Base-by-base conservation (phyloP, 2,888 invertebrate species). In the Chrysotoxum bicinctum region DNA sequence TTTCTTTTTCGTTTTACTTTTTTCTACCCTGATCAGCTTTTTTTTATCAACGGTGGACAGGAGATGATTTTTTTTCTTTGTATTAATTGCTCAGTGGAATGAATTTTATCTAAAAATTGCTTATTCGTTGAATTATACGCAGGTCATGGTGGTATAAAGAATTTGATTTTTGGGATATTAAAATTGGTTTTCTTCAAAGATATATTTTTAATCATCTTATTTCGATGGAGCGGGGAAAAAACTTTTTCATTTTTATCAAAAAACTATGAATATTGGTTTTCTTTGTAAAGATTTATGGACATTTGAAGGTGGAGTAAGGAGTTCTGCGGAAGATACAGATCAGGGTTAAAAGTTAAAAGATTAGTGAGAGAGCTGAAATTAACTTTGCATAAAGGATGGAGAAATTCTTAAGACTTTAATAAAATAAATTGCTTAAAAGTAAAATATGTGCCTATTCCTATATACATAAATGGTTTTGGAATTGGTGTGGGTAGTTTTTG, bases 31-130 rank as follows among this genome's bases (percentile, higher is more conserved):
- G 62, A 52, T 50, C 66, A 66, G 32, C 5, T 66, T 48, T 62
- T 40, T 37, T 35, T 30, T 37, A 48, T 48, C 23, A 50, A 26
- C 14, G 9, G 26, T 37, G 30, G 35, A 35, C 32, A 50, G 30
- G 37, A 14, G 50, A 50, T 50, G 48, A 50, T 50, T 50, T 50
- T 50, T 50, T 50, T 23, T 45, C 16, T 66, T 35, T 35, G 10
- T 30, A 19, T 56, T 54, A 56, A 74, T 64, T 74, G 74, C 26
- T 74, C 64, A 74, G 54, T 54, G 64, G n/a, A 66, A 75, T 75
- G 75, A 54, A 75, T 45, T 75, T 66, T 66, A 75, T 66, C 58
- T 32, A 26, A 54, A 56, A 75, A 56, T 74, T 64, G 64, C 66
- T 75, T 75, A 56, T 43, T 52, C 66, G 37, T 32, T 48, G 56